Base-by-base conservation (phyloP, 2,113 vertebrate species). In the Chloropsis cyanopogon region DNA sequence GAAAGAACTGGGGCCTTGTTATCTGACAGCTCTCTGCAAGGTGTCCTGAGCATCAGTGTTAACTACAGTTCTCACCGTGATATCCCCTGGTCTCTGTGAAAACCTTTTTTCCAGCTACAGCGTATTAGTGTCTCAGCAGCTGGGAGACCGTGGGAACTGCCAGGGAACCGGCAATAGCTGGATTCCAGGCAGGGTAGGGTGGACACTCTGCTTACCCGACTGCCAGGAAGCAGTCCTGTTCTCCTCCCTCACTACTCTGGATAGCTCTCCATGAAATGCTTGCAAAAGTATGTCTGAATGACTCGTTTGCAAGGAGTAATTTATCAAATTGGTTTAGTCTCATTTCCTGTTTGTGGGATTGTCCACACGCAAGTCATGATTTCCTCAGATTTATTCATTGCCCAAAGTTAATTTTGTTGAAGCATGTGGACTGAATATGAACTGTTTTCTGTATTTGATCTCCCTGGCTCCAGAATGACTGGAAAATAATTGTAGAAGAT, bases 291-390 rank as follows among this genome's bases (percentile, higher is more conserved):
- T 25, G 29, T 70, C 68, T 82, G 82, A 86, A 54, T 72, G 42
- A 77, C 71, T 96, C 75, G 92, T 84, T 81, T 66, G 54, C 52
- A 91, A 77, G 41, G 24, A 92, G 63, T 29, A 89, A 95, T 96
- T 87, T 92, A 93, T 90, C 84, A 94, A 83, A 93, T 70, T 81
- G 65, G 82, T 95, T 85, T 92, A 82, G 85, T 37, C 28, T 84
- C 50, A 77, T 94, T 95, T 96, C 94, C 82, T 95, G 80, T 95
- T 92, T 88, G 68, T 89, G 68, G 86, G 47, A 77, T 19, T 71
- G 86, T 72, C 41, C 23, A 3, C n/a, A 90, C n/a, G 68, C 68
- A 92, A 92, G 73, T 82, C 94, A 95, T 1, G 11, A 73, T 85
- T 92, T 95, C 82, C 70, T 95, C 71, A 82, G 63, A 91, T 37